phyloP scores from a whole-genome alignment of 2,888 invertebrate genomes.

The Hydroisotoma schaefferi region DNA sequence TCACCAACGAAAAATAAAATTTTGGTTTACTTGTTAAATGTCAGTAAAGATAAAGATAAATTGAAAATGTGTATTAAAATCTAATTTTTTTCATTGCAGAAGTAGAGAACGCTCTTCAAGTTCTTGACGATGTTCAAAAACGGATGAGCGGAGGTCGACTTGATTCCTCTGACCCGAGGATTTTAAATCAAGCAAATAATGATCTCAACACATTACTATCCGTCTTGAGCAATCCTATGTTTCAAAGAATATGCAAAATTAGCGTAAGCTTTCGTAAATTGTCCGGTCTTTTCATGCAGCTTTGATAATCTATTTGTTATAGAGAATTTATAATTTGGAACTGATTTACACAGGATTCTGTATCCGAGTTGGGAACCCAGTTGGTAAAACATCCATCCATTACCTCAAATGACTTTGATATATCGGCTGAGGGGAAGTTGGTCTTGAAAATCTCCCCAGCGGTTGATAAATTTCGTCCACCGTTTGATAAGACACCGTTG shows the following conservation, averaged over 20 bases:
- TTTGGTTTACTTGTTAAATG: no score
- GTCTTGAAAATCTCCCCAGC: slow-evolving; percentile 62
- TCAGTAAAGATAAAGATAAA: no score
- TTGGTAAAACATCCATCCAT: slow-evolving; percentile 87
- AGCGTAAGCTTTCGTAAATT: slow-evolving; percentile 52
- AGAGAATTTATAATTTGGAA: no score
- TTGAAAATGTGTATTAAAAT: no score
- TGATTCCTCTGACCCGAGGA: slow-evolving; percentile 62
- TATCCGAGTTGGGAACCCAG: slow-evolving; percentile 80
- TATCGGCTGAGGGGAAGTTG: slow-evolving; percentile 74
- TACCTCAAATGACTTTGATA: slow-evolving; percentile 88
- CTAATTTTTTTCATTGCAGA: slow-evolving; percentile 37
- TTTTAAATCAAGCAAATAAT: slow-evolving; percentile 69
- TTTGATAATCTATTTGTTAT: slow-evolving; percentile 40
- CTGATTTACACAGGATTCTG: slow-evolving; percentile 83
- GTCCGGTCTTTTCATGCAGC: no score
- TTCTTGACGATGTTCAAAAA: slow-evolving; percentile 45
- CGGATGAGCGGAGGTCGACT: slow-evolving; percentile 38
- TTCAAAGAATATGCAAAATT: slow-evolving; percentile 82
- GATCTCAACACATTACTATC: slow-evolving; percentile 79
- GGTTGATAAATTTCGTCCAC: slow-evolving; percentile 39
- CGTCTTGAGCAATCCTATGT: slow-evolving; percentile 80
- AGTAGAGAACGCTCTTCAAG: slow-evolving; percentile 44
- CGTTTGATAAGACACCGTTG: slow-evolving; percentile 44
- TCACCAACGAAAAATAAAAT: no score